Evolutionary conservation across 1,140 invertebrate species (phyloP).

Genomic region (Leptinotarsa undecemlineata): DNA sequence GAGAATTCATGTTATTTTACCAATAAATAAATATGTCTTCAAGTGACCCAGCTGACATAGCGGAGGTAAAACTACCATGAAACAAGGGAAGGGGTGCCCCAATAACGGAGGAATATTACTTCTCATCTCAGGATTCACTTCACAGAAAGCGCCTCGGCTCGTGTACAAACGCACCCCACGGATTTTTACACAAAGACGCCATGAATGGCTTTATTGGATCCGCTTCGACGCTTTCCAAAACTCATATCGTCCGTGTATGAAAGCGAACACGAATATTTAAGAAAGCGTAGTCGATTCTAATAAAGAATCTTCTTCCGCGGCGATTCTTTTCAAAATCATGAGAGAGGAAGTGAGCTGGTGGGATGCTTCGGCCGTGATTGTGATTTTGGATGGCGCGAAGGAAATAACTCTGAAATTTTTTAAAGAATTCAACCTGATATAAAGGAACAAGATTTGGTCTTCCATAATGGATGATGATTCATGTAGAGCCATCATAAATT

Average conservation of each 20-base stretch:
- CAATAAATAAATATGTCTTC: too few species aligned
- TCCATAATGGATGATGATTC: too few species aligned
- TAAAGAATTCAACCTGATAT: background rate
- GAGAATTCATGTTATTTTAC: too few species aligned
- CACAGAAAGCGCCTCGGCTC: background rate
- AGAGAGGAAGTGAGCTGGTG: conserved; percentile 14
- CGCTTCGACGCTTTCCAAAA: conserved; percentile 40
- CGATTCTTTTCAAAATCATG: conserved; percentile 14
- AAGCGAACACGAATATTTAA: conserved; percentile 40
- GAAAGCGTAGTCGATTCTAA: conserved; percentile 31
- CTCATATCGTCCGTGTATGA: conserved; percentile 39
- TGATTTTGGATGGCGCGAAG: background rate
- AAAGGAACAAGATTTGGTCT: too few species aligned
- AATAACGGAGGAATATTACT: background rate
- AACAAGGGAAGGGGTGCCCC: background rate
- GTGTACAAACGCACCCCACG: background rate
- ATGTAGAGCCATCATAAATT: too few species aligned
- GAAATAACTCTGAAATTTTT: conserved; percentile 12
- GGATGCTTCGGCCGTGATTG: conserved; percentile 21
- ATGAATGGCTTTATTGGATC: conserved; percentile 39
- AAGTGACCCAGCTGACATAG: background rate
- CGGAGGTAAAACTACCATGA: background rate
- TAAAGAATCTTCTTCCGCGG: conserved; percentile 29
- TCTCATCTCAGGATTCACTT: background rate
- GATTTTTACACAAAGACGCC: conserved; percentile 19